Conservation (phyloP, 2,888 invertebrate species). For the Himalopsyche anomala region DNA sequence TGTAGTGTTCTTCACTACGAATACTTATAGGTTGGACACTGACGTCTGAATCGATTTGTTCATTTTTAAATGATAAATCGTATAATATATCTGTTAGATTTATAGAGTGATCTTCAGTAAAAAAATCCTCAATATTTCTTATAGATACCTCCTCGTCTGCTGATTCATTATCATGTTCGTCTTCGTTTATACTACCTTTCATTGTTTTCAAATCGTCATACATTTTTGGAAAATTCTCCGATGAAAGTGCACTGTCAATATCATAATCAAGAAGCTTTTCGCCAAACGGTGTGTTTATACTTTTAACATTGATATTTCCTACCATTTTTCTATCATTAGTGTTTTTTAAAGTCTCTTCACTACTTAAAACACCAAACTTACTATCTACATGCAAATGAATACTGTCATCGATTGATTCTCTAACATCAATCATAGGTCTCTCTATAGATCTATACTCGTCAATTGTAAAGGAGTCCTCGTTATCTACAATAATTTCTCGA, state of each 20-base stretch:
- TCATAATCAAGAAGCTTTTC: neutral
- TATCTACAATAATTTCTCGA: neutral
- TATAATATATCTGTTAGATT: neutral
- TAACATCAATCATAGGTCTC: constrained; percentile 58
- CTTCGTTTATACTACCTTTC: neutral
- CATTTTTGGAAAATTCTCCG: constrained; percentile 44
- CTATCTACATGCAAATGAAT: constrained; percentile 16
- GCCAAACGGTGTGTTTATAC: neutral
- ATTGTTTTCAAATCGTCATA: neutral
- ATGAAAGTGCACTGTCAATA: neutral
- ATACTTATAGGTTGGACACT: neutral
- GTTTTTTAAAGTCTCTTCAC: constrained; percentile 60
- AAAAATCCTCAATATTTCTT: constrained; percentile 20
- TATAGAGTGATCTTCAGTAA: neutral
- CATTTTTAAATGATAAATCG: neutral
- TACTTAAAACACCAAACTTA: constrained; percentile 54
- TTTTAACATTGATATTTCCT: constrained; percentile 27
- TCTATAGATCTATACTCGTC: constrained; percentile 45
- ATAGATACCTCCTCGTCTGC: neutral
- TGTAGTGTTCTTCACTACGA: neutral
- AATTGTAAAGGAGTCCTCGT: constrained; percentile 20
- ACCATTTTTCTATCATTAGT: constrained; percentile 31
- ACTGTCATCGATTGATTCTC: constrained; percentile 38
- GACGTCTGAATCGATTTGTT: neutral
- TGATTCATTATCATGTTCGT: neutral